A percentile compares a stretch with the other conserved stretches of the same genome.
These are phyloP conservation scores for Caenorhabditis sp. DNA, from an alignment of 2,888 invertebrate genomes.

Conservation along the genomic window DNA sequence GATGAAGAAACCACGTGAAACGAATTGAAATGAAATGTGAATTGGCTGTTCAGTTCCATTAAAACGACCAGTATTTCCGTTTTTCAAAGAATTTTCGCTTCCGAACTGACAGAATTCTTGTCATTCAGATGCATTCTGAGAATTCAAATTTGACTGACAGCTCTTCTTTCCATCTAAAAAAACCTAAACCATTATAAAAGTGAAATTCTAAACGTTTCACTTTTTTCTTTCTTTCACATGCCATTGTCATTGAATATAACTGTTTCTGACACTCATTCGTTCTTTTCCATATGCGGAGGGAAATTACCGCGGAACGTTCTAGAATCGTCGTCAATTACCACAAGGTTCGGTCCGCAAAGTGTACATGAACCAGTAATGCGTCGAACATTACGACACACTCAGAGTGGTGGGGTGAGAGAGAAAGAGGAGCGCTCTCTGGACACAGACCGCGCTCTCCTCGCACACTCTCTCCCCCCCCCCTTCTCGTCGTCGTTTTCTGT, in stretches of 20 bases:
- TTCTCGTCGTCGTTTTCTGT: constrained; percentile 2
- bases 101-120: too few relatives aligned
- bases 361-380: constrained; percentile 40
- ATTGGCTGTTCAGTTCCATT: not conserved
- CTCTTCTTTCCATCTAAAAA: not conserved
- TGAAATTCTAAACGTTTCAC: too few relatives aligned
- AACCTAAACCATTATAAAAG: too few relatives aligned
- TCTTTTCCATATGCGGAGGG: not conserved
- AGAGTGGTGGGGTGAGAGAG: constrained; percentile 4
- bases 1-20: not conserved
- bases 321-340: constrained; percentile 6
- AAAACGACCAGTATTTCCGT: not conserved
- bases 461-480: not conserved
- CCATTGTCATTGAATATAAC: not conserved
- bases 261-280: not conserved
- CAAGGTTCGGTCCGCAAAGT: constrained; percentile 7
- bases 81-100: too few relatives aligned
- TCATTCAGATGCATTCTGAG: too few relatives aligned
- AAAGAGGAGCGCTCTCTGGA: too few relatives aligned
- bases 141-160: too few relatives aligned
- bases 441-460: constrained; percentile 28
- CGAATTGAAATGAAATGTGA: too few relatives aligned
- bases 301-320: constrained; percentile 15
- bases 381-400: constrained; percentile 10
- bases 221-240: not conserved